A percentile compares a stretch with the other conserved stretches of the same genome.
Evolutionary conservation across 2,888 invertebrate species (phyloP).

Genomic region (Dastarcus helophoroides): DNA sequence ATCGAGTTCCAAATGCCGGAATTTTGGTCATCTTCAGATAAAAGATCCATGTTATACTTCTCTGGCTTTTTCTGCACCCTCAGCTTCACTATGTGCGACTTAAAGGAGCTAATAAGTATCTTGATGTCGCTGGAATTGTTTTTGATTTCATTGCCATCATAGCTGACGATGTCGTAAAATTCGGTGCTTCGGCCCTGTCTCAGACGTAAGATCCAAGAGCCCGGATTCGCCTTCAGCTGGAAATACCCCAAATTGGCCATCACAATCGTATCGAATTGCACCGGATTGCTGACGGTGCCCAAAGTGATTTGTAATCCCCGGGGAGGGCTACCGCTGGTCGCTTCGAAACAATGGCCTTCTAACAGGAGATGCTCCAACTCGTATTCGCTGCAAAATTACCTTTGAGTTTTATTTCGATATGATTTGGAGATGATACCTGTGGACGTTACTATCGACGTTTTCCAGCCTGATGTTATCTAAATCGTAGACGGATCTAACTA

Average conservation of each 20-base stretch:
- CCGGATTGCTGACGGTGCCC: conserved; percentile 67
- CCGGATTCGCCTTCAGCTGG: conserved; percentile 95
- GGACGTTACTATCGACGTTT: conserved; percentile 80
- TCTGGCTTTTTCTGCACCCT: conserved; percentile 86
- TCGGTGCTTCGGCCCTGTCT: conserved; percentile 90
- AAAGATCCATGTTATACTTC: conserved; percentile 73
- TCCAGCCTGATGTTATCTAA: conserved; percentile 93
- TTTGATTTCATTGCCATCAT: conserved; percentile 63
- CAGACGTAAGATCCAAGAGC: conserved; percentile 83
- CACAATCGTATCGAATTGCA: conserved; percentile 92
- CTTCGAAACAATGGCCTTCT: conserved; percentile 96
- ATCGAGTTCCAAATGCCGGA: conserved; percentile 90
- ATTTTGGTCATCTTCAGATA: conserved; percentile 66
- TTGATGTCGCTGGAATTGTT: conserved; percentile 59
- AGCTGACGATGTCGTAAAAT: conserved; percentile 84
- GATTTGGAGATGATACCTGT: conserved; percentile 44
- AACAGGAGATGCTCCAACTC: conserved; percentile 89
- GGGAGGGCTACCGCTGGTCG: conserved; percentile 81
- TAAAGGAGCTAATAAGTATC: conserved; percentile 69
- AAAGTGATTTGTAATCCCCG: conserved; percentile 93
- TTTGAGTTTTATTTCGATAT: not conserved
- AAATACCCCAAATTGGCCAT: conserved; percentile 99
- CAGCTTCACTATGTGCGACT: conserved; percentile 84
- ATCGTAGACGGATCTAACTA: conserved; percentile 86
- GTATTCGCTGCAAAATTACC: conserved; percentile 63